These are phyloP conservation scores for Epistrophe eligans DNA, from an alignment of 2,888 invertebrate species.

Conservation along the genomic window DNA sequence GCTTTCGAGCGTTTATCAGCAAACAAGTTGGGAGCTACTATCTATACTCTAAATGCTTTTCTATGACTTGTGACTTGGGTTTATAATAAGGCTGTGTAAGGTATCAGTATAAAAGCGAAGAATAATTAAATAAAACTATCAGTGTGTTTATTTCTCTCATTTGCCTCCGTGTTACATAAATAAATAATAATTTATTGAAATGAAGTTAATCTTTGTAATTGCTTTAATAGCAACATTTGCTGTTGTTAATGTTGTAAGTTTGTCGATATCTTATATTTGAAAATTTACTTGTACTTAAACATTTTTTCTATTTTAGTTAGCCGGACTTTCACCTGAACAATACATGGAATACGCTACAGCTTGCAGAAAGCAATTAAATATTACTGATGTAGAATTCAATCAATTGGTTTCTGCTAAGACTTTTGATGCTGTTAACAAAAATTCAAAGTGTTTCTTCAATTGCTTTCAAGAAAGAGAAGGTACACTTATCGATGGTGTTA, in stretches of 20 bases:
- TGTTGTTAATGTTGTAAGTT: neutral
- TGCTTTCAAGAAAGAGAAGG: slow-evolving; percentile 24
- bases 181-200: neutral
- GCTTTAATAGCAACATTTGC: neutral
- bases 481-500: slow-evolving; percentile 7
- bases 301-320: neutral
- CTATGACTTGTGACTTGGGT: too few species aligned
- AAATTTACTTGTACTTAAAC: too few species aligned
- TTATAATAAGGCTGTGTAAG: neutral
- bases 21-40: too few species aligned
- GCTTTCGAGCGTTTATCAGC: too few species aligned
- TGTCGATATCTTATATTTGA: too few species aligned
- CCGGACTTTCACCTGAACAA: slow-evolving; percentile 5
- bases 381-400: neutral
- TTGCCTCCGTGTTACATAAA: neutral
- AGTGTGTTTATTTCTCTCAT: neutral
- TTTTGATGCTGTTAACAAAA: neutral
- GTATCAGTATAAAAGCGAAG: neutral
- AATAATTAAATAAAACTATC: neutral
- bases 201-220: neutral
- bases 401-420: neutral
- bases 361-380: neutral
- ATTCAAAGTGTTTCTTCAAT: slow-evolving; percentile 18
- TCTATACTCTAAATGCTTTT: neutral
- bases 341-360: neutral